phyloP scores from a whole-genome alignment of 2,888 invertebrate species.

The Lepidochitona cinerea region DNA sequence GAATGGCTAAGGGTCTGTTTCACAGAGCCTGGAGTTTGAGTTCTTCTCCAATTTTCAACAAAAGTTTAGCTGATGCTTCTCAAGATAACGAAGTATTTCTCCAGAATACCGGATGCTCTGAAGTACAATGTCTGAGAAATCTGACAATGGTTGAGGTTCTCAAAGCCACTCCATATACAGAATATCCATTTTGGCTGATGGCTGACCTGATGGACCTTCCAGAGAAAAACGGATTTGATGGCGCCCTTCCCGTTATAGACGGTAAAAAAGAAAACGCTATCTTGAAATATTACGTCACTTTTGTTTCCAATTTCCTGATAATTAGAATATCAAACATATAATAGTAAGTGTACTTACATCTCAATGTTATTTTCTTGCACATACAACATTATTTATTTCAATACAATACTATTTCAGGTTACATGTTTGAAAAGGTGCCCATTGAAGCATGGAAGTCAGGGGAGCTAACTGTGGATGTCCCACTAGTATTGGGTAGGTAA shows the following conservation, averaged over 20 bases:
- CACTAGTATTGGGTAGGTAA: constrained; percentile 46
- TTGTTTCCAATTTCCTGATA: no score
- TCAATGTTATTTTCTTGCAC: no score
- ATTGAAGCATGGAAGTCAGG: constrained; percentile 28
- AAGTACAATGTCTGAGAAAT: constrained; percentile 20
- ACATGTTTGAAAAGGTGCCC: no score
- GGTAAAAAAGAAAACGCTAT: no score
- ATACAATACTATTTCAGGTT: background rate
- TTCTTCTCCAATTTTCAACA: constrained; percentile 53
- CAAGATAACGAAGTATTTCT: constrained; percentile 50
- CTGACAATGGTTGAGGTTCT: constrained; percentile 45
- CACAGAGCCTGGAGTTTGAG: constrained; percentile 72
- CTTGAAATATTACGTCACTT: no score
- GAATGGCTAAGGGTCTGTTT: constrained; percentile 78
- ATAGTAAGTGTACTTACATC: no score
- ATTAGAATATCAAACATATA: no score
- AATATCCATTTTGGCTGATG: constrained; percentile 53
- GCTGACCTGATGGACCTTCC: constrained; percentile 53
- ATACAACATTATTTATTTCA: background rate
- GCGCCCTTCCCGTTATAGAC: constrained; percentile 47
- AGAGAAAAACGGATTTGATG: constrained; percentile 33
- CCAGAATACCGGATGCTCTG: constrained; percentile 14
- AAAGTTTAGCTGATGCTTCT: constrained; percentile 44
- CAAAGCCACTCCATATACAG: constrained; percentile 46
- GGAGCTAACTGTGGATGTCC: constrained; percentile 40